Evolutionary conservation across 2,888 invertebrate species (phyloP).

Genomic region (Napeogenes sylphis): DNA sequence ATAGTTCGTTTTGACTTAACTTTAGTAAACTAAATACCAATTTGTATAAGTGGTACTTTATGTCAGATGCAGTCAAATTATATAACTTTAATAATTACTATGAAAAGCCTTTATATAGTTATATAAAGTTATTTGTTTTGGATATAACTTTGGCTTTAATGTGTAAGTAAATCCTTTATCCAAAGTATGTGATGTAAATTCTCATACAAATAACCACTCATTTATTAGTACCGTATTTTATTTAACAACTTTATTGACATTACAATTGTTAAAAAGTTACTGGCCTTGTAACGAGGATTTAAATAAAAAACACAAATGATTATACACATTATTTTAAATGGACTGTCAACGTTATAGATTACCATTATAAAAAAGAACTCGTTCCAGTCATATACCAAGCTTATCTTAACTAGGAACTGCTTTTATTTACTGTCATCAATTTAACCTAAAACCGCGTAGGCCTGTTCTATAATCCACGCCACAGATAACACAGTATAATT

Average conservation of each 20-base stretch:
- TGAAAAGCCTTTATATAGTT: not conserved
- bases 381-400: conserved; percentile 17
- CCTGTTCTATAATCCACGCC: conserved; percentile 14
- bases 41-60: no score
- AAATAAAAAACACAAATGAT: not conserved
- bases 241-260: no score
- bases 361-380: conserved; percentile 9
- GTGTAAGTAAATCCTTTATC: no score
- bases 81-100: not conserved
- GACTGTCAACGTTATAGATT: conserved; percentile 3
- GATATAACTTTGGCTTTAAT: no score
- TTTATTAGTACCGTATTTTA: no score
- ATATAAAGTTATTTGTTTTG: no score
- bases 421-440: conserved; percentile 22
- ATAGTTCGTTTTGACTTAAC: no score
- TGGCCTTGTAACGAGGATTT: no score
- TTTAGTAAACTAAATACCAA: no score
- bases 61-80: not conserved
- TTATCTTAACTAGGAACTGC: conserved; percentile 18
- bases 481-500: conserved; percentile 32
- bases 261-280: no score
- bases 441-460: conserved; percentile 20
- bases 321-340: not conserved
- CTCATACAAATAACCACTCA: no score
- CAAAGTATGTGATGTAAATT: no score